A percentile compares a stretch with the other conserved stretches of the same genome.
These are phyloP conservation scores for Abrostola tripartita DNA, from an alignment of 2,888 invertebrate species.

Conservation along the genomic window DNA sequence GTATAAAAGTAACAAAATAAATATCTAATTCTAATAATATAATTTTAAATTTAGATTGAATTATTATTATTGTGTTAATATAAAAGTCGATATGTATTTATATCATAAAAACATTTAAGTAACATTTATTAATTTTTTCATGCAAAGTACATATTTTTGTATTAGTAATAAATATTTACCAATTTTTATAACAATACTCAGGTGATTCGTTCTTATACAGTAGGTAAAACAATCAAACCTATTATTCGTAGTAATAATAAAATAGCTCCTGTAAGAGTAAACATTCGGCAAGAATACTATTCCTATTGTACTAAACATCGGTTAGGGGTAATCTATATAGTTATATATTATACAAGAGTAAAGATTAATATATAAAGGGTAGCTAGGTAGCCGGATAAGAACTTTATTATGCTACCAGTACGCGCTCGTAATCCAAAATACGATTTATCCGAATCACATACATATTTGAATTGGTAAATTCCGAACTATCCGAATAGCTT, in stretches of 20 bases:
- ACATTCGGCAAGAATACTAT: constrained; percentile 45
- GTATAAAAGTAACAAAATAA: constrained; percentile 72
- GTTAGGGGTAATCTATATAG: background rate
- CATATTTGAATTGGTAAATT: too few species aligned
- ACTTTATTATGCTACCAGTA: too few species aligned
- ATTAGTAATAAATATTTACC: constrained; percentile 4
- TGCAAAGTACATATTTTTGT: constrained; percentile 1
- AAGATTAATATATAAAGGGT: too few species aligned
- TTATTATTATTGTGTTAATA: constrained; percentile 6
- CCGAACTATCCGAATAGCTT: too few species aligned
- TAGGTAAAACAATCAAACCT: constrained; percentile 3
- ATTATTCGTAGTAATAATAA: background rate
- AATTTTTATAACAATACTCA: constrained; percentile 4
- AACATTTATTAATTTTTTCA: background rate
- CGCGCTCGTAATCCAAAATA: too few species aligned
- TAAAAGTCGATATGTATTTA: constrained; percentile 23
- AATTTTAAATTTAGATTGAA: constrained; percentile 25
- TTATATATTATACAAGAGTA: constrained; percentile 23
- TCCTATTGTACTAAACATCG: constrained; percentile 21
- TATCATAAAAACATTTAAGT: background rate
- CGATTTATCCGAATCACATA: too few species aligned
- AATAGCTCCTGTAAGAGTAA: constrained; percentile 26
- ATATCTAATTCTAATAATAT: constrained; percentile 28
- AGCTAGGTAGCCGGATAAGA: too few species aligned
- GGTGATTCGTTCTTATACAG: background rate